A percentile compares a stretch with the other conserved stretches of the same genome.
Evolutionary conservation across 1,140 invertebrate species (phyloP).

Genomic region (Lasaia peninsularis): DNA sequence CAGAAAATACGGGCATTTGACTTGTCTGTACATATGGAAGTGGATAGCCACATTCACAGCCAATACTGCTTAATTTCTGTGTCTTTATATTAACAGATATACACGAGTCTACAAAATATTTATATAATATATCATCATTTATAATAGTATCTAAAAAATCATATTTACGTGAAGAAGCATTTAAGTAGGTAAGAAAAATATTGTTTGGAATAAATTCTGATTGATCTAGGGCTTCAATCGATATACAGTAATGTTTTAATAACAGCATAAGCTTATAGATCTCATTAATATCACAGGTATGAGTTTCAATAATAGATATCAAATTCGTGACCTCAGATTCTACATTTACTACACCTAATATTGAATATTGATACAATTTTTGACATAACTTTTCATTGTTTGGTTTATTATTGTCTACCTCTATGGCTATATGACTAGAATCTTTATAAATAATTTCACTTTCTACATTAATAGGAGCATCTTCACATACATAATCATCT

Average conservation of each 20-base stretch:
- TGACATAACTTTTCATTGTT: conserved; percentile 54
- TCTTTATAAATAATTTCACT: conserved; percentile 65
- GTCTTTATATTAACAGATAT: conserved; percentile 67
- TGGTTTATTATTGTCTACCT: conserved; percentile 55
- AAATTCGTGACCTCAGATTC: conserved; percentile 60
- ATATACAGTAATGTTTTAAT: conserved; percentile 62
- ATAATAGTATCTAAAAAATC: conserved; percentile 55
- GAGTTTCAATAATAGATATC: conserved; percentile 57
- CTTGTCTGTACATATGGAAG: conserved; percentile 60
- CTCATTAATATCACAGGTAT: conserved; percentile 67
- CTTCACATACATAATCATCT: conserved; percentile 37
- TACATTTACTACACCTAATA: conserved; percentile 61
- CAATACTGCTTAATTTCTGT: conserved; percentile 52
- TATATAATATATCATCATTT: conserved; percentile 59
- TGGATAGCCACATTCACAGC: conserved; percentile 71
- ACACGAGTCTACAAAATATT: conserved; percentile 73
- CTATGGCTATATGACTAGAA: conserved; percentile 65
- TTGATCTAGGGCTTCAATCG: conserved; percentile 53
- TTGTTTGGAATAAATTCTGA: conserved; percentile 61
- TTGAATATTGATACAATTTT: conserved; percentile 66
- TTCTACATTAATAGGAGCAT: conserved; percentile 34
- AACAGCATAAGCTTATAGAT: conserved; percentile 61
- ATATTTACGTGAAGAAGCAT: conserved; percentile 35
- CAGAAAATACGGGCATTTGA: conserved; percentile 60
- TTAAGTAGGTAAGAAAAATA: conserved; percentile 67